These are phyloP conservation scores for Arvicanthis niloticus DNA, from an alignment of 2,113 vertebrate species.

Conservation along the genomic window DNA sequence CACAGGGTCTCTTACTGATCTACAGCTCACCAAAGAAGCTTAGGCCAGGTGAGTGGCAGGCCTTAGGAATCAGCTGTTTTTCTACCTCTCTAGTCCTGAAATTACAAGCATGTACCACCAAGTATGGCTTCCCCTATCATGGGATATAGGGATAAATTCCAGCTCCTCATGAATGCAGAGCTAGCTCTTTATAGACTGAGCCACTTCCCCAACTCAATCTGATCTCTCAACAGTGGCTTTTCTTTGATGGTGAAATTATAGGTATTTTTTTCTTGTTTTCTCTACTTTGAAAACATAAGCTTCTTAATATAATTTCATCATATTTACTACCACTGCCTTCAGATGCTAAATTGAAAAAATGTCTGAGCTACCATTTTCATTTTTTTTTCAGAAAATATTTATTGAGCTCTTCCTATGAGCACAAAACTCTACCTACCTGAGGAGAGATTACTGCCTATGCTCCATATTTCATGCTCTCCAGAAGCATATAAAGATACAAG, in stretches of 20 bases:
- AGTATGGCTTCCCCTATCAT: not conserved
- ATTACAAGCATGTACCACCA: not conserved
- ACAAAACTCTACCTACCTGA: conserved; percentile 60
- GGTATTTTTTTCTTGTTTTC: not conserved
- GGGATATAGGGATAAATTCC: not conserved
- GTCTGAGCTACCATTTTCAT: not conserved
- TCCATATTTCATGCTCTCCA: conserved; percentile 17
- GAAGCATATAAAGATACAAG: conserved; percentile 42
- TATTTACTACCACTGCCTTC: conserved; percentile 16
- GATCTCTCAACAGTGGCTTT: not conserved
- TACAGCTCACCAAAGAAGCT: not conserved
- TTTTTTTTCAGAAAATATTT: conserved; percentile 65
- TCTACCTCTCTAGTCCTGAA: not conserved
- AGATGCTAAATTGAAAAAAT: conserved; percentile 49
- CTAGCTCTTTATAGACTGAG: not conserved
- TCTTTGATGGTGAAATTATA: conserved; percentile 17
- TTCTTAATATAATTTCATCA: conserved; percentile 47
- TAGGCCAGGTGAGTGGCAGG: too few species aligned
- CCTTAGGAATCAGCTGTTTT: too few species aligned
- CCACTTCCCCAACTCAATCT: not conserved
- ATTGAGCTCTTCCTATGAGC: conserved; percentile 3
- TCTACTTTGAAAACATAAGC: conserved; percentile 34
- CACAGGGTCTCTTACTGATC: not conserved
- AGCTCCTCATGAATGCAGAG: not conserved
- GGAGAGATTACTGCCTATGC: conserved; percentile 2